These are phyloP conservation scores for Zosterops lateralis DNA, from an alignment of 2,113 vertebrate species.

Conservation along the genomic window DNA sequence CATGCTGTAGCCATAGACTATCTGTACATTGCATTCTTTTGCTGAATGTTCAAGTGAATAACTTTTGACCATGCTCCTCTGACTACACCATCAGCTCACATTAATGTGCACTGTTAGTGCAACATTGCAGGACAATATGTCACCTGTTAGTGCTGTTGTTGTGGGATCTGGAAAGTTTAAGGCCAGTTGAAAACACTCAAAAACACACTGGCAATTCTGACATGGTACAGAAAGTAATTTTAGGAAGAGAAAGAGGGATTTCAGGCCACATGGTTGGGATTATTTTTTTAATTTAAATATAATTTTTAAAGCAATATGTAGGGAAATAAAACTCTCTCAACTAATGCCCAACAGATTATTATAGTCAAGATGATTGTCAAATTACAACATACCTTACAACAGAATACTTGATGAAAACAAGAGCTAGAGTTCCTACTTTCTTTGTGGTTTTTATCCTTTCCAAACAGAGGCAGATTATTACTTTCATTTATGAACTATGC, in stretches of 20 bases:
- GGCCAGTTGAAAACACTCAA: fast-evolving
- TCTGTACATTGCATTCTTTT: background rate
- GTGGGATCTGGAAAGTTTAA: background rate
- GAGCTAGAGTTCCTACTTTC: background rate
- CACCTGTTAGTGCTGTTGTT: background rate
- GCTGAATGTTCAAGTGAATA: background rate
- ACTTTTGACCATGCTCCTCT: background rate
- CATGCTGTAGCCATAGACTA: background rate
- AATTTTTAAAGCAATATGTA: background rate
- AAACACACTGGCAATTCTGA: background rate
- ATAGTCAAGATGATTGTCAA: background rate
- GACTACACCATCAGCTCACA: background rate
- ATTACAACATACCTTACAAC: background rate
- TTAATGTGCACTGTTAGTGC: background rate
- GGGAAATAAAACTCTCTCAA: background rate
- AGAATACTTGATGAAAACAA: background rate
- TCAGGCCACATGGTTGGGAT: background rate
- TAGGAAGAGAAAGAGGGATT: background rate
- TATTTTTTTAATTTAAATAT: background rate
- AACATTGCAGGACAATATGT: background rate
- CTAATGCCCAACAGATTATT: background rate
- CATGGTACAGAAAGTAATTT: background rate
- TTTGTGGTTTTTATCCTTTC: background rate
- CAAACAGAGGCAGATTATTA: background rate
- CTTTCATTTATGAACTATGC: background rate